Evolutionary conservation across 1,140 invertebrate genomes (phyloP).

Genomic region (Drosophila obscura): DNA sequence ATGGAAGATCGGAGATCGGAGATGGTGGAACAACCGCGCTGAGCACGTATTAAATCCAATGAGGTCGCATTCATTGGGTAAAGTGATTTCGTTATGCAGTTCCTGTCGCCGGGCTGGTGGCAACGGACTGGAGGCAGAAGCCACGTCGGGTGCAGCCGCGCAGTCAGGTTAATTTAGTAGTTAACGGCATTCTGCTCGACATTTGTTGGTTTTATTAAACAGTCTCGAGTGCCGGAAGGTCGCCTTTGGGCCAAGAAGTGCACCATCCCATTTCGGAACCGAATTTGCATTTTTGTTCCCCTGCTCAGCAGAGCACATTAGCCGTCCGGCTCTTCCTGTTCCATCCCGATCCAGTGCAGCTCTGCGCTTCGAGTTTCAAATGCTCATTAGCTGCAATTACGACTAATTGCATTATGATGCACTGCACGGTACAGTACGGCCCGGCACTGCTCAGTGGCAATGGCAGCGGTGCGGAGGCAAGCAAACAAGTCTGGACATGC

Average conservation of each 20-base stretch:
- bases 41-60: conserved; percentile 70
- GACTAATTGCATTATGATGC: conserved; percentile 57
- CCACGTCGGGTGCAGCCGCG: conserved; percentile 20
- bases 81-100: conserved; percentile 62
- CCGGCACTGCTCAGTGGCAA: neutral
- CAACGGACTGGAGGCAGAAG: neutral
- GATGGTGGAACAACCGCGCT: conserved; percentile 9
- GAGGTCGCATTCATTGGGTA: conserved; percentile 64
- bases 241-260: neutral
- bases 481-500: too few relatives aligned
- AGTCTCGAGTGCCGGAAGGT: conserved; percentile 4
- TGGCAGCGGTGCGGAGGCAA: too few relatives aligned
- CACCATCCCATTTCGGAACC: conserved; percentile 7
- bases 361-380: conserved; percentile 22
- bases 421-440: conserved; percentile 11
- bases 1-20: neutral
- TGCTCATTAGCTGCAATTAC: conserved; percentile 58
- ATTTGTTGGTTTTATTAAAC: conserved; percentile 45
- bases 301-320: conserved; percentile 14
- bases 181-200: conserved; percentile 28
- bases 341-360: neutral
- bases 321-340: neutral
- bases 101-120: neutral
- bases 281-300: conserved; percentile 11
- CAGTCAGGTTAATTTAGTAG: conserved; percentile 47